Conservation (phyloP, 1,140 invertebrate genomes). For the Megalopta genalis region DNA sequence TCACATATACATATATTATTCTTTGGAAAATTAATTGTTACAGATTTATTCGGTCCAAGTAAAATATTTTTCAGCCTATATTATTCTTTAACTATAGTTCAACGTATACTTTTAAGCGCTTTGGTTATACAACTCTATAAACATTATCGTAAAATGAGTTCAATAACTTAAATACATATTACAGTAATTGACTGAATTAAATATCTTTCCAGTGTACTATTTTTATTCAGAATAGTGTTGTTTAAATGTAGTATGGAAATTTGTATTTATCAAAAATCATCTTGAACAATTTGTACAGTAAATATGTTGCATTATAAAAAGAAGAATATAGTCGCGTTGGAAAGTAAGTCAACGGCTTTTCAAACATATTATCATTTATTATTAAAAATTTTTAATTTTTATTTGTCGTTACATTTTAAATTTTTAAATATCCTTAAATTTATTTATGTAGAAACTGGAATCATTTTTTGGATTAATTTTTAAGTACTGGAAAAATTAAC, state of each 20-base stretch:
- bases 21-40: not conserved
- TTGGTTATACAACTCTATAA: constrained; percentile 5
- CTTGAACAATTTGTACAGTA: not conserved
- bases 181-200: constrained; percentile 2
- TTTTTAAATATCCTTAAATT: no score
- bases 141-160: not conserved
- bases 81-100: not conserved
- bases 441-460: no score
- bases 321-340: not conserved
- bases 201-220: not conserved
- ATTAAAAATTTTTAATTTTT: no score
- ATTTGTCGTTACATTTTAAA: no score
- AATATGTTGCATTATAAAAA: not conserved
- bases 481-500: no score
- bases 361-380: no score
- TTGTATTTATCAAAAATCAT: constrained; percentile 21
- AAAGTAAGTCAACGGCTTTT: no score
- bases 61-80: not conserved
- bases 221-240: not conserved
- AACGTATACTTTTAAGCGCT: not conserved
- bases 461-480: no score
- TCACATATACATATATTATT: not conserved
- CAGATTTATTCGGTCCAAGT: not conserved
- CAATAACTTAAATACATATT: not conserved
- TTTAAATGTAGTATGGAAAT: constrained; percentile 3